Evolutionary conservation across 2,113 vertebrate species (phyloP), one percentile per base, ranked within the genome.

Genomic region (Cinclus mexicanus): DNA sequence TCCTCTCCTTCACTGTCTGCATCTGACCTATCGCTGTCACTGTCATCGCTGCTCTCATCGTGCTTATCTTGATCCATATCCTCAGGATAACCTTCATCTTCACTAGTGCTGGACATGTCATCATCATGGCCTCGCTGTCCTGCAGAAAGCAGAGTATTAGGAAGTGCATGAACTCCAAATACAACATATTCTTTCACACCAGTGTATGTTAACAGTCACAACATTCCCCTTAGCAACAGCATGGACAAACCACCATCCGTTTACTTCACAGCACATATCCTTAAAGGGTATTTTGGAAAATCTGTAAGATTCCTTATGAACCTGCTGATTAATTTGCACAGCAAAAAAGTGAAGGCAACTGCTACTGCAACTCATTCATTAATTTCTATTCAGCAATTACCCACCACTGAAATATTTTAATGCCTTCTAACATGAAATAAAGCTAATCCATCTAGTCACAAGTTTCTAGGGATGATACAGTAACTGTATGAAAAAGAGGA

Each of bases 1-100:
- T 99, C 99, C 77, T 99, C 98, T 1, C 98, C 98, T 33, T 99
- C 99, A 11, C 98, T 96, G 95, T 99, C 97, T 28, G 98, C 98
- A 5, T 99, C 99, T 11, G 98, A 97, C 26, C 98, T 97, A n/a
- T 99, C 99, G 0, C 98, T 98, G 82, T 99, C 99, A 5, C 99
- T 99, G 2, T 99, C 99, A 18, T 98, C 99, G 33, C 98, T 98
- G 9, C 98, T 99, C 64, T 99, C 99, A 18, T 98, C 97, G 4
- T 98, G 98, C 74, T 98, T 98, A 41, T 98, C 98, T 50, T 98
- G 98, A 92, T 98, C 98, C 98, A 98, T 98, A 75, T 98, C 98
- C 44, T 98, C 97, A 84, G 98, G 98, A 75, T 98, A 98, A 64
- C 98, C 98, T 19, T 98, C 98, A 60, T 98, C 94, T 52, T 99